Evolutionary conservation across 1,140 invertebrate genomes (phyloP).

Genomic region (Venturia canescens): DNA sequence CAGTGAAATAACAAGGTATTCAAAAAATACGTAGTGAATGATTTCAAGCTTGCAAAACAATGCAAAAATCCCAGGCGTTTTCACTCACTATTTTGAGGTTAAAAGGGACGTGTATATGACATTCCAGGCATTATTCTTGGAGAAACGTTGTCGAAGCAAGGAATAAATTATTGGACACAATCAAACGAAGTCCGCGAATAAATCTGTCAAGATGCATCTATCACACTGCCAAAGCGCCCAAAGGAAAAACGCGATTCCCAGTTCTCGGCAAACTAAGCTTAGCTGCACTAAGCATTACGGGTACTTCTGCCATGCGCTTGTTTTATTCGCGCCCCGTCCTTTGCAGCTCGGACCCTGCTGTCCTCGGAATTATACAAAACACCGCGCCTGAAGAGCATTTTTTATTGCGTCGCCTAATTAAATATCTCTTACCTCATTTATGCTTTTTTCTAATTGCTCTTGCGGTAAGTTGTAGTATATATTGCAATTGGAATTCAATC

Average conservation of each 20-base stretch:
- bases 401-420: conserved; percentile 81
- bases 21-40: not conserved
- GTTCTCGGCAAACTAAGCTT: conserved; percentile 1
- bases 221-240: conserved; percentile 1
- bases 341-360: conserved; percentile 4
- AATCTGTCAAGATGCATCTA: conserved; percentile 25
- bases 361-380: conserved; percentile 36
- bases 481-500: too few relatives aligned
- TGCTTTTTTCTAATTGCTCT: conserved; percentile 79
- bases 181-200: conserved; percentile 54
- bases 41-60: too few relatives aligned
- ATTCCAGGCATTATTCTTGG: conserved; percentile 53
- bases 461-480: conserved; percentile 71
- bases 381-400: conserved; percentile 62
- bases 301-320: not conserved
- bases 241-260: not conserved
- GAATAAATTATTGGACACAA: conserved; percentile 28
- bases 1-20: conserved; percentile 25
- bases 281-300: not conserved
- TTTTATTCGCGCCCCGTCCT: not conserved
- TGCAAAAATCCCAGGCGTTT: too few relatives aligned
- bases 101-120: not conserved
- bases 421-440: conserved; percentile 79
- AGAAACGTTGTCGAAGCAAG: conserved; percentile 48
- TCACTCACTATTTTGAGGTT: conserved; percentile 37